Percentiles rank a stretch among this genome's conserved stretches.
Conservation (phyloP, 2,888 invertebrate genomes). For the Melanostoma scalare region DNA sequence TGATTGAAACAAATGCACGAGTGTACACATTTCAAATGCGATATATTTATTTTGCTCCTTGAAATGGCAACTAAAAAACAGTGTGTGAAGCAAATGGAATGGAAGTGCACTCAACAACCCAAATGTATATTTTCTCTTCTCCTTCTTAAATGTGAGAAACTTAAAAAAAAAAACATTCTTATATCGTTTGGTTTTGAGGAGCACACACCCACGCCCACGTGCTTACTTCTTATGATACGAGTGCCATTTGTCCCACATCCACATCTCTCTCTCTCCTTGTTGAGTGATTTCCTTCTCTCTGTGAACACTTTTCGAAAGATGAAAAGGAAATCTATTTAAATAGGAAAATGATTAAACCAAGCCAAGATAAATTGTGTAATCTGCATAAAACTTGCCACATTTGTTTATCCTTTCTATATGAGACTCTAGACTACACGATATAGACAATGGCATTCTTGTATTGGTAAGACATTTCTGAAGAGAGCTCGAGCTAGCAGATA, state of each 20-base stretch:
- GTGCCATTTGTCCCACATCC: slow-evolving; percentile 19
- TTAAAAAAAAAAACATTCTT: slow-evolving; percentile 41
- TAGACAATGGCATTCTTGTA: too few species aligned
- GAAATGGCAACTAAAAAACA: slow-evolving; percentile 48
- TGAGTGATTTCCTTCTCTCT: slow-evolving; percentile 28
- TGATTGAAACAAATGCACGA: slow-evolving; percentile 63
- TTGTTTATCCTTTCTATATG: slow-evolving; percentile 20
- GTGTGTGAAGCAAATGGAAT: slow-evolving; percentile 40
- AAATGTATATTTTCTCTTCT: slow-evolving; percentile 42
- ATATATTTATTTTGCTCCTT: slow-evolving; percentile 49
- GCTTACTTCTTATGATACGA: too few species aligned
- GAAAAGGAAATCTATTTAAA: slow-evolving; percentile 10
- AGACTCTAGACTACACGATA: neutral
- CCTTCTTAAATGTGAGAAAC: slow-evolving; percentile 12
- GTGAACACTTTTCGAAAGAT: neutral
- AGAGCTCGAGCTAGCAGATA: too few species aligned
- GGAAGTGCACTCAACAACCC: slow-evolving; percentile 56
- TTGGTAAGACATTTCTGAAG: too few species aligned
- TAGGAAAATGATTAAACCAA: slow-evolving; percentile 32
- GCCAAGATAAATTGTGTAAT: slow-evolving; percentile 46
- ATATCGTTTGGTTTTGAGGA: slow-evolving; percentile 21
- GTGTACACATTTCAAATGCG: slow-evolving; percentile 54
- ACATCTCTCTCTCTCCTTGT: neutral
- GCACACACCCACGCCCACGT: neutral
- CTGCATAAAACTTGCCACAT: slow-evolving; percentile 48